Percentiles rank a stretch among this genome's conserved stretches.
phyloP scores from a whole-genome alignment of 2,113 vertebrate species.

The Phaethornis superciliosus region DNA sequence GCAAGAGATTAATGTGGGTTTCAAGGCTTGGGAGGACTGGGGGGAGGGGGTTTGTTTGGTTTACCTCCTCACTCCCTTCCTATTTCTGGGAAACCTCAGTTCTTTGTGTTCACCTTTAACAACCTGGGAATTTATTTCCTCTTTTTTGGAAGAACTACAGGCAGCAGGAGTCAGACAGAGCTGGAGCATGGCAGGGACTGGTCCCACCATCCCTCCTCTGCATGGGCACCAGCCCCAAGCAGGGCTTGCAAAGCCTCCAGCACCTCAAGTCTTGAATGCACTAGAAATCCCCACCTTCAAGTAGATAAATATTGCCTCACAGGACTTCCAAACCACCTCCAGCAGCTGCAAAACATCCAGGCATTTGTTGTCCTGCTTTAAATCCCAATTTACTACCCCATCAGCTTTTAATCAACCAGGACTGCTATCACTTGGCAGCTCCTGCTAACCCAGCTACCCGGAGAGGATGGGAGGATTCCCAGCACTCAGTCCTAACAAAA shows the following conservation, averaged over 20 bases:
- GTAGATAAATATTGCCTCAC: not conserved
- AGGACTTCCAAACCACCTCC: not conserved
- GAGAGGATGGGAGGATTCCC: not conserved
- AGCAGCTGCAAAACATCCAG: not conserved
- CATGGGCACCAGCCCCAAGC: not conserved
- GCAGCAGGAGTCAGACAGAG: not conserved
- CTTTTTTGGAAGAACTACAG: not conserved
- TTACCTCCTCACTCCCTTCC: not conserved
- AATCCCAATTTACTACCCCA: slow-evolving; percentile 29
- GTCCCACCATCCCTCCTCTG: not conserved
- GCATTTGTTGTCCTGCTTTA: not conserved
- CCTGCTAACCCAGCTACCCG: not conserved
- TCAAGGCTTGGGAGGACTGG: not conserved
- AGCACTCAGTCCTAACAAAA: not conserved
- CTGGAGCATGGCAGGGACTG: not conserved
- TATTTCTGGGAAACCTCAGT: not conserved
- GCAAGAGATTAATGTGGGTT: slow-evolving; percentile 7
- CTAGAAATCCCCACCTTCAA: not conserved
- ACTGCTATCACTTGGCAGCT: not conserved
- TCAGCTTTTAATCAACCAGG: slow-evolving; percentile 2
- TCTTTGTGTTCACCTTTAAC: not conserved
- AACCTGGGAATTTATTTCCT: not conserved
- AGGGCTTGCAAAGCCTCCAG: not conserved
- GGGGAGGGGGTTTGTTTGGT: not conserved
- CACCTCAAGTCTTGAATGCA: fast-evolving